These are phyloP conservation scores for Pelosia muscerda DNA, from an alignment of 2,888 invertebrate genomes.

Conservation along the genomic window DNA sequence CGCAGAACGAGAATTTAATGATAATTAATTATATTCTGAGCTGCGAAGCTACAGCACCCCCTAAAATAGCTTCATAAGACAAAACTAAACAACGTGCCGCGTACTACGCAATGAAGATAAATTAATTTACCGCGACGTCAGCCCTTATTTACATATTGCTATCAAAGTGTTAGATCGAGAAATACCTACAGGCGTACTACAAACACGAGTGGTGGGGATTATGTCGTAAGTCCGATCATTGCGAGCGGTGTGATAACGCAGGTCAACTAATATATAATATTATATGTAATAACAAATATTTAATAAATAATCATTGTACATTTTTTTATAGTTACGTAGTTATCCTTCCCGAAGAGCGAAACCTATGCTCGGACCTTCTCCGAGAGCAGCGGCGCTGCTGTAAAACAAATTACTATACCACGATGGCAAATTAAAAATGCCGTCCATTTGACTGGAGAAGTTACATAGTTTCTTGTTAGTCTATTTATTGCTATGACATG, in stretches of 20 bases:
- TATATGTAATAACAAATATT: too few species aligned
- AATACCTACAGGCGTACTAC: conserved; percentile 7
- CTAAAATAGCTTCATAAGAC: conserved; percentile 52
- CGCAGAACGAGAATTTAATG: conserved; percentile 21
- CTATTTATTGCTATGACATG: too few species aligned
- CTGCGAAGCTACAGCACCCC: conserved; percentile 27
- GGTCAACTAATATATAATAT: neutral
- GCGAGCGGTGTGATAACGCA: neutral
- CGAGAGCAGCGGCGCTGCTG: too few species aligned
- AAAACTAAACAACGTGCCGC: conserved; percentile 53
- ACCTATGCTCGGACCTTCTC: too few species aligned
- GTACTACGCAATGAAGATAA: conserved; percentile 52
- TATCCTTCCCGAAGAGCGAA: too few species aligned
- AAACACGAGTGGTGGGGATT: neutral
- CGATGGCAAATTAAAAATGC: too few species aligned
- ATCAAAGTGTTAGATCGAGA: conserved; percentile 27
- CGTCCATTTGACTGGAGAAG: too few species aligned
- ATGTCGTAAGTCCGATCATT: neutral
- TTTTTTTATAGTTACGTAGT: too few species aligned
- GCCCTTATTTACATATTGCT: conserved; percentile 53
- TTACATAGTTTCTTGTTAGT: too few species aligned
- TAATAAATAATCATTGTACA: too few species aligned
- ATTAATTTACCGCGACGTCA: conserved; percentile 56
- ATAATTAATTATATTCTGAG: conserved; percentile 46
- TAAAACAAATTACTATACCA: too few species aligned